Base-by-base conservation (phyloP, 1,140 invertebrate genomes). In the Drosophila sp. region DNA sequence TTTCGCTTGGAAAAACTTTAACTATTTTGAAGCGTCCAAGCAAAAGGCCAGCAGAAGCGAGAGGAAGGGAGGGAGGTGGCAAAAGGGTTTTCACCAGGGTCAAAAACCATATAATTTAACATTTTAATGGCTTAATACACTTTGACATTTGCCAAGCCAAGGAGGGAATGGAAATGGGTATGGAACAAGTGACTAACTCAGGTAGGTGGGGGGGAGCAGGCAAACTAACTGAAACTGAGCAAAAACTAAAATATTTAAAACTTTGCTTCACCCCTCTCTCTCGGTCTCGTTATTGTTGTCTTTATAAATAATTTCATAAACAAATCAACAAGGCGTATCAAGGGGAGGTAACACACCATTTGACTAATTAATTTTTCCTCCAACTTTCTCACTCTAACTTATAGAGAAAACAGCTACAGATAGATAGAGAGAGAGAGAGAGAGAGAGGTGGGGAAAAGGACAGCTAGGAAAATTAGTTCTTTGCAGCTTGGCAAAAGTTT, bases 311-410 rank as follows among this genome's bases (percentile, higher is more conserved):
- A 72, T 76, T 67, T 44, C 74, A 74, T 72, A 64, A 69, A 58
- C 79, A 69, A 70, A 60, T 63, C 68, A 73, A 61, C 47, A 54
- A 57, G 61, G 61, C 74, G 65, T 58, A 29, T 35, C 47, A 8
- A 7, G 29, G 6, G 60, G 7, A 32, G 41, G 33, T 33, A n/a
- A 63, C 70, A 50, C 76, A 69, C 72, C 79, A 74, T 67, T 83
- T 83, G 76, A 77, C 84, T 87, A 87, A 87, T 87, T 87, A 89
- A 87, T 83, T 83, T 79, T 72, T 79, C 67, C 66, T 27, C 44
- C 60, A 86, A 87, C 71, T 87, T 86, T 69, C 78, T 63, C 70
- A 63, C 66, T 38, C 35, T 11, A 38, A 11, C 35, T 38, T 38
- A 38, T 10, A 38, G 8, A 3, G 7, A 38, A 38, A 10, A 11